Evolutionary conservation across 1,140 invertebrate species (phyloP), one percentile per base, ranked within the genome.

Genomic region (Orussus abietinus): DNA sequence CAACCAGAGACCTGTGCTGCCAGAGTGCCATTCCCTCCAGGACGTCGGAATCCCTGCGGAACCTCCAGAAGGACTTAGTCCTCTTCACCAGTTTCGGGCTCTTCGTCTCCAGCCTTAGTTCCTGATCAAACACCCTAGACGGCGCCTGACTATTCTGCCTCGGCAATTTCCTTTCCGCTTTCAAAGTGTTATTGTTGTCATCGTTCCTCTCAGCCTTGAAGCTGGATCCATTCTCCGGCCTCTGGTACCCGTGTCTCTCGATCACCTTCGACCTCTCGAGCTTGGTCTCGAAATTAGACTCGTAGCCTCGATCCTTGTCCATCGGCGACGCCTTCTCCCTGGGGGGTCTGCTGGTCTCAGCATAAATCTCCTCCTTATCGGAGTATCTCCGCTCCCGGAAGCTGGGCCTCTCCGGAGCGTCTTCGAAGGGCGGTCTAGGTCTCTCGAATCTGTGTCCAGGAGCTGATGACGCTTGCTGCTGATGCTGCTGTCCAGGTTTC

Each of bases 61-160:
- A 89, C 51, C 84, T 83, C 87, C 86, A 90, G 48, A 90, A 89
- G 0, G 85, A 88, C 64, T 89, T 90, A 0, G 86, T 89, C 20
- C 88, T 72, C 60, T 90, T 89, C 0, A 90, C 79, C 12, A 77
- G 47, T 19, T 76, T 76, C 3, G 75, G 76, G 18, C 75, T 79
- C 35, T 69, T 77, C 54, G 46, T 68, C 46, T 64, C 76, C 55
- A 55, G n/a, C n/a, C n/a, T n/a, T n/a, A n/a, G n/a, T n/a, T n/a
- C n/a, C n/a, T n/a, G 39, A 50, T 76, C 50, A 57, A 74, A 53
- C 46, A 68, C 45, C 43, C 65, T 47, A 62, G 5, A 11, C 66
- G 56, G 2, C 69, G 75, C 29, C 74, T 66, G 41, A 72, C 59
- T 1, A 53, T 64, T 48, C 14, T 66, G 65, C 10, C 63, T 48